phyloP scores from a whole-genome alignment of 1,140 invertebrate genomes.

The Aphelenchoides besseyi region DNA sequence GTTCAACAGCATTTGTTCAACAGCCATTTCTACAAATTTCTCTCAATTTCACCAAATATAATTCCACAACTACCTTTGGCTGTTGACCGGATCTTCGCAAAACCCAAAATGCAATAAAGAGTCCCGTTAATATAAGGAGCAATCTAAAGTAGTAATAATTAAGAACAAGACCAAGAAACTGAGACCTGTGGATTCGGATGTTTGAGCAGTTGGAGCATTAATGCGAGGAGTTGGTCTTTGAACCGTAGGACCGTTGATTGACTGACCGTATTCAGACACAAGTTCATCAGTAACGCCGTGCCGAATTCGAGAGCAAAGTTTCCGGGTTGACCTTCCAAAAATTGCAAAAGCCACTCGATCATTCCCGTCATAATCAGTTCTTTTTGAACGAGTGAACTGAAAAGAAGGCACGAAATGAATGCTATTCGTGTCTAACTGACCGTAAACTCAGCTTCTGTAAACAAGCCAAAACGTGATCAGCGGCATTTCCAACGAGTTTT shows the following conservation, averaged over 20 bases:
- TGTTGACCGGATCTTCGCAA: constrained; percentile 37
- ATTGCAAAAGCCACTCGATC: constrained; percentile 45
- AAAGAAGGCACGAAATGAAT: constrained; percentile 5
- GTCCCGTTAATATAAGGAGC: constrained; percentile 46
- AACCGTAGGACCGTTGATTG: constrained; percentile 50
- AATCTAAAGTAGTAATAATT: constrained; percentile 37
- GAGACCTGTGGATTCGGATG: constrained; percentile 36
- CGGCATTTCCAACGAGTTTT: constrained; percentile 28
- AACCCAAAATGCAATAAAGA: constrained; percentile 39
- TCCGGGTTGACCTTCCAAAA: constrained; percentile 29
- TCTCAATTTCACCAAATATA: no score
- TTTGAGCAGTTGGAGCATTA: constrained; percentile 33
- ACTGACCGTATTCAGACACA: constrained; percentile 45
- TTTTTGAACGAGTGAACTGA: constrained; percentile 46
- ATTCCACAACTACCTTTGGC: no score
- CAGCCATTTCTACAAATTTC: constrained; percentile 30
- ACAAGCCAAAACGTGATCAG: constrained; percentile 47
- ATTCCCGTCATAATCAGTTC: constrained; percentile 49
- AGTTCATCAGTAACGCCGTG: constrained; percentile 46
- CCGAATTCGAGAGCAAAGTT: constrained; percentile 45
- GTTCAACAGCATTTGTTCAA: constrained; percentile 24
- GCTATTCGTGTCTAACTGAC: background rate
- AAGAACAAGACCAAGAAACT: background rate
- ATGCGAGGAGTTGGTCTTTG: constrained; percentile 40
- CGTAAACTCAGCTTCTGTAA: constrained; percentile 50